Evolutionary conservation across 2,113 vertebrate species (phyloP), one percentile per base, ranked within the genome.

Genomic region (Sigmodon hispidus): DNA sequence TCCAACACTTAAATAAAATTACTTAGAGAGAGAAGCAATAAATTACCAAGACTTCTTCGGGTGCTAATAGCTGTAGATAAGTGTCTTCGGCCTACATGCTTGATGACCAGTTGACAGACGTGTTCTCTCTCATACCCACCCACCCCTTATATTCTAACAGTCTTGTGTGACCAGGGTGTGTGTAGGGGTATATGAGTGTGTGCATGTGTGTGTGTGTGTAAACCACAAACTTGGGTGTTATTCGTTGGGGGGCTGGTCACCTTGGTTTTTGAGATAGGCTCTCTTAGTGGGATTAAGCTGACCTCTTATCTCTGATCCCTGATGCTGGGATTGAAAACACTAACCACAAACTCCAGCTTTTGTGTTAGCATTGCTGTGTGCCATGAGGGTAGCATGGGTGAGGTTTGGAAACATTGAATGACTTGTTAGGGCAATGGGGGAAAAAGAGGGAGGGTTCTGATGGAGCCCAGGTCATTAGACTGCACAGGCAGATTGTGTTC

Each of bases 1-100:
- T 91, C 89, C 8, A 31, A 52, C 75, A 75, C 90, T 65, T 63
- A 94, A 93, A 94, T 92, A 94, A 95, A 97, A 93, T 73, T 93
- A 87, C 95, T 95, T 90, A 87, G 89, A 87, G 93, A 83, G 67
- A 87, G 93, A 95, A 24, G 45, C 40, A 50, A 57, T 70, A 81
- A 80, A 85, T 22, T 85, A 59, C 48, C 81, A 55, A 36, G 87
- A 61, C 16, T 76, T 57, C 77, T 89, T 67, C 5, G 22, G 69
- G 80, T 80, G 45, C 61, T 87, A 2, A n/a, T 7, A 34, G 34
- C 34, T 24, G 7, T 2, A 9, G 13, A 3, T 1, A 3, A 3
- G 3, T 22, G 29, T 26, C 52, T 16, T 29, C 21, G 1, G 17
- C 34, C 40, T 31, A 10, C 9, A 7, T 9, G 21, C 0, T 0